Evolutionary conservation across 2,113 vertebrate genomes (phyloP), one percentile per base, ranked within the genome.

Genomic region (Archilochus colubris): DNA sequence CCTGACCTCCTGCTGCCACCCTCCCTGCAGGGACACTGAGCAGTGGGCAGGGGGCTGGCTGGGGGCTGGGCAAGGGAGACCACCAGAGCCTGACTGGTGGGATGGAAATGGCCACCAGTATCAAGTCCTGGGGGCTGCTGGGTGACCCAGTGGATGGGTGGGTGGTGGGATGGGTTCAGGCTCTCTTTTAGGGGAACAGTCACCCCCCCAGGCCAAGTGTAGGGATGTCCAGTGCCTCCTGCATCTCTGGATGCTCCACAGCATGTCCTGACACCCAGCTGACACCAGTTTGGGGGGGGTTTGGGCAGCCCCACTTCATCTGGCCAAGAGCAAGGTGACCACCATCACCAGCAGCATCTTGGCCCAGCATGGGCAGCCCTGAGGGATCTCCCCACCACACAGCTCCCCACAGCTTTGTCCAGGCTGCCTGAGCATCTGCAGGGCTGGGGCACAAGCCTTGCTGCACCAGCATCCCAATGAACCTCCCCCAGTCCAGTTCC

Each of bases 261-360:
- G 28, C 0, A 0, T 27, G 48, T 33, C 24, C 48, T 31, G 53
- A 25, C 10, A 27, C 70, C 43, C 53, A 66, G 55, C 58, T 59
- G 67, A 33, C 25, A 61, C 13, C 68, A 12, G 31, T 20, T 69
- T 12, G 10, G 50, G 31, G 30, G 24, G 44, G 31, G 51, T 61
- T 82, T 67, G 86, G 62, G 72, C 81, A 73, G 54, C 22, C 17
- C 51, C 54, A 40, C 33, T 3, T 1, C 53, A 44, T n/a, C 21
- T 0, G 1, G 31, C 31, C 9, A n/a, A 0, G 6, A 55, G 4
- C 0, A 0, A 2, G 1, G 4, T 33, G 33, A 33, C 33, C 33
- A 33, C 33, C 33, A 33, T 33, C 33, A 33, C 33, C 33, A 33
- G 33, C 33, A 33, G 33, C 33, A 33, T 33, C 33, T 33, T 33